These are phyloP conservation scores for Apis dorsata DNA, from an alignment of 1,140 invertebrate species.

Conservation along the genomic window DNA sequence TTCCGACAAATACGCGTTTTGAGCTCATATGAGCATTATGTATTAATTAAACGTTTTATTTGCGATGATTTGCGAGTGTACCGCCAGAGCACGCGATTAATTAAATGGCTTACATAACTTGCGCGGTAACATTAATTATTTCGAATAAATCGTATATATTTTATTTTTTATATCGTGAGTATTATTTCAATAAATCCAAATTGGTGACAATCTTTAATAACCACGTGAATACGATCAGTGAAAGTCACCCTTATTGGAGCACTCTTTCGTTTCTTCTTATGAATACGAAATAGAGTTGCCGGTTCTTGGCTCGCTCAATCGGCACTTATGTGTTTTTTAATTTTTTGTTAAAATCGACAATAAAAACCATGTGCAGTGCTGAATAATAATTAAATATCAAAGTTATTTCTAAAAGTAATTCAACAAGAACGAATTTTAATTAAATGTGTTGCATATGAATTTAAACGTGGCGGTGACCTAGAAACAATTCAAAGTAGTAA, in stretches of 20 bases:
- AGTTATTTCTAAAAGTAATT: not conserved
- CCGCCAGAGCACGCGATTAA: conserved; percentile 33
- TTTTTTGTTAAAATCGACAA: not conserved
- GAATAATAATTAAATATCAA: not conserved
- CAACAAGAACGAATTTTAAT: not conserved
- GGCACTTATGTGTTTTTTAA: not conserved
- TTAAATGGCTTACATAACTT: conserved; percentile 37
- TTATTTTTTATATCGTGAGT: not conserved
- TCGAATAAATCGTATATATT: not conserved
- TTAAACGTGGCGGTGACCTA: conserved; percentile 28
- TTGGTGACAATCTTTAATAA: not conserved
- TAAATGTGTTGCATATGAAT: conserved; percentile 21
- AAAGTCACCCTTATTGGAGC: not conserved
- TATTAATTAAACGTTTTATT: conserved; percentile 10
- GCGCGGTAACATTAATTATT: conserved; percentile 32
- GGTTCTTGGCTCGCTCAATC: not conserved
- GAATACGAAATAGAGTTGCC: conserved; percentile 37
- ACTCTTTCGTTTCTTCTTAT: conserved; percentile 30
- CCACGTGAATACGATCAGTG: not conserved
- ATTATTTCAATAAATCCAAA: not conserved
- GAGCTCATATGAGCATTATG: conserved; percentile 22
- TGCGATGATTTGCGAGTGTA: conserved; percentile 38
- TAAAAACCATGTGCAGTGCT: not conserved
- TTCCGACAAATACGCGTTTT: conserved; percentile 32
- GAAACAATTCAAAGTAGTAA: conserved; percentile 32